Conservation (phyloP, 2,797 vertebrate species). For the Oreochromis grahami region DNA sequence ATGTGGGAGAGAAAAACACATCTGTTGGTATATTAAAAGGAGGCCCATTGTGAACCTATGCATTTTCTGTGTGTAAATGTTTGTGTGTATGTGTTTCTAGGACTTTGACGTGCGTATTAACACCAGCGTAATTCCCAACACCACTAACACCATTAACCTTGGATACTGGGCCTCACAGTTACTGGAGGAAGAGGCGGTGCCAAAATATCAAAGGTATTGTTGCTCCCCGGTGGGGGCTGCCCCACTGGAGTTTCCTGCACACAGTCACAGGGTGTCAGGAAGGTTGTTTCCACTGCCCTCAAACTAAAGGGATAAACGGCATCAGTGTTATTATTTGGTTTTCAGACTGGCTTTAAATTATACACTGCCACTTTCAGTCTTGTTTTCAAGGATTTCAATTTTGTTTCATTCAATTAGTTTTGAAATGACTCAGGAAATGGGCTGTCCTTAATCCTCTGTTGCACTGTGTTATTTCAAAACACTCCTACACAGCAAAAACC, state of each 20-base stretch:
- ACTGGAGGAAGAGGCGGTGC: neutral
- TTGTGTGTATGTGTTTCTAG: slow-evolving; percentile 1
- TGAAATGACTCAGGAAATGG: neutral
- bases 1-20: neutral
- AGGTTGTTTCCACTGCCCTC: neutral
- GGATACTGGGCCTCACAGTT: slow-evolving; percentile 37
- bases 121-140: slow-evolving; percentile 54
- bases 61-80: slow-evolving; percentile 5
- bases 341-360: neutral
- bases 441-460: neutral
- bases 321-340: neutral
- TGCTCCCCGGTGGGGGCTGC: slow-evolving; percentile 15
- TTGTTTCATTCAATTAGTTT: neutral
- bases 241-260: neutral
- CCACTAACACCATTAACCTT: slow-evolving; percentile 64
- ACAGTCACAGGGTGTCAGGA: neutral
- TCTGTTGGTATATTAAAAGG: neutral
- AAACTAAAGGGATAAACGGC: neutral
- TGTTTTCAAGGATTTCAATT: neutral
- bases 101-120: slow-evolving; percentile 3
- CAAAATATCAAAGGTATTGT: slow-evolving; percentile 5
- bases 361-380: neutral
- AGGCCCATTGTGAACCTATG: neutral
- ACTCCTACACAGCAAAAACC: neutral
- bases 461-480: neutral